These are phyloP conservation scores for Ursus arctos DNA, from an alignment of 2,113 vertebrate genomes.

Conservation along the genomic window DNA sequence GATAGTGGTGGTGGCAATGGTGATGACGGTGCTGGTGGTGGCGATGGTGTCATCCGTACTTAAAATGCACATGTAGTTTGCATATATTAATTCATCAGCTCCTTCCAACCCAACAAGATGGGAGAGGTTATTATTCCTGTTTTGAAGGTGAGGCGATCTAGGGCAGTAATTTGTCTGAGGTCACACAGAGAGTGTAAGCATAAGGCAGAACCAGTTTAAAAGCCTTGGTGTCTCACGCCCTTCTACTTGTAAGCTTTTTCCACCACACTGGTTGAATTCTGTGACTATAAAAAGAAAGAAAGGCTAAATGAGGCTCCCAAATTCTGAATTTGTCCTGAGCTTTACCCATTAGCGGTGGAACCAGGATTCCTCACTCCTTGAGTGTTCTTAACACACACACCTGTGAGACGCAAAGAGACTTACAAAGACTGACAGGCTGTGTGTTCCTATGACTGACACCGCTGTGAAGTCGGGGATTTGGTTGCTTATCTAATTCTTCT, in stretches of 20 bases:
- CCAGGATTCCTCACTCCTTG: background rate
- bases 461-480: background rate
- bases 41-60: background rate
- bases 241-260: background rate
- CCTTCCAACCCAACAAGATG: background rate
- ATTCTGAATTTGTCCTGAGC: background rate
- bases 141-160: background rate
- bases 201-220: no score
- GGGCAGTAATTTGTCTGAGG: background rate
- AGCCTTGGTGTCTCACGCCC: background rate
- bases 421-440: background rate
- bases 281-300: background rate
- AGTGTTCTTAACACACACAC: background rate
- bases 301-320: background rate
- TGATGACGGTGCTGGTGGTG: background rate
- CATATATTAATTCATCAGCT: background rate
- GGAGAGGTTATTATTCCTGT: background rate
- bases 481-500: no score
- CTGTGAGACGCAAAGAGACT: background rate
- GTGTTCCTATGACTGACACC: background rate
- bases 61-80: background rate
- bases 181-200: background rate
- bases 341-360: background rate
- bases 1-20: rapidly evolving
- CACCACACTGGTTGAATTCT: background rate